Evolutionary conservation across 2,113 vertebrate genomes (phyloP).

Genomic region (Pseudopodoces humilis): DNA sequence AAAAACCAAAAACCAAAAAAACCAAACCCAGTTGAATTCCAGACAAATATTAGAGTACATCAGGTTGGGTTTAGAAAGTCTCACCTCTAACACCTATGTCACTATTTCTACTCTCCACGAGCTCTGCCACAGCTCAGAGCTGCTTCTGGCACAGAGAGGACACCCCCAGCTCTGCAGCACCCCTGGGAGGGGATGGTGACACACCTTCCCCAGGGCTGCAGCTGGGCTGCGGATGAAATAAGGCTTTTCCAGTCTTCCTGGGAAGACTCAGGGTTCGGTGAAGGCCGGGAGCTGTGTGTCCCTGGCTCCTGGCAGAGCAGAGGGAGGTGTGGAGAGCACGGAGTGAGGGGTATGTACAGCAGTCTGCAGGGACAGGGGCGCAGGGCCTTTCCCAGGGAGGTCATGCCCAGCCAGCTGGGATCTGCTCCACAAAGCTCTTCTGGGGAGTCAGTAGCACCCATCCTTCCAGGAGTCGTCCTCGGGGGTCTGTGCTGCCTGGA

Average conservation of each 20-base stretch:
- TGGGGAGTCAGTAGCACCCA: constrained; percentile 82
- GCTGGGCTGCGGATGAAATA: not conserved
- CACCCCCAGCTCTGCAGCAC: not conserved
- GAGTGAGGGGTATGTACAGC: not conserved
- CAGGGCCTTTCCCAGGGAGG: not conserved
- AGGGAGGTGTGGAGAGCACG: not conserved
- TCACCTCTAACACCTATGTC: constrained; percentile 20
- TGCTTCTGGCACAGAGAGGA: not conserved
- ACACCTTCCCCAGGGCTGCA: not conserved
- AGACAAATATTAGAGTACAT: constrained; percentile 2
- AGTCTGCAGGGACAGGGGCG: not conserved
- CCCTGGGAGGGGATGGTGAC: not conserved
- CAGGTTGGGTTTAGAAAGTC: constrained; percentile 30
- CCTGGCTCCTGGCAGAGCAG: not conserved
- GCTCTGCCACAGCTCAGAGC: not conserved
- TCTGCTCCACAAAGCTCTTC: not conserved
- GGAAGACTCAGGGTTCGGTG: not conserved
- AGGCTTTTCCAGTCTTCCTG: not conserved
- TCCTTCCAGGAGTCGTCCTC: constrained; percentile 90
- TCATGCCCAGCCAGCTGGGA: constrained; percentile 74
- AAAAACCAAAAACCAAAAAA: not conserved
- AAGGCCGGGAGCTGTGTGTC: not conserved
- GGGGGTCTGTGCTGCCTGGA: constrained; percentile 74
- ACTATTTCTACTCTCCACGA: not conserved
- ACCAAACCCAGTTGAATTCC: not conserved